Percentiles rank a stretch among this genome's conserved stretches.
These are phyloP conservation scores for Drosophila serrata DNA, from an alignment of 1,140 invertebrate genomes.

Conservation along the genomic window DNA sequence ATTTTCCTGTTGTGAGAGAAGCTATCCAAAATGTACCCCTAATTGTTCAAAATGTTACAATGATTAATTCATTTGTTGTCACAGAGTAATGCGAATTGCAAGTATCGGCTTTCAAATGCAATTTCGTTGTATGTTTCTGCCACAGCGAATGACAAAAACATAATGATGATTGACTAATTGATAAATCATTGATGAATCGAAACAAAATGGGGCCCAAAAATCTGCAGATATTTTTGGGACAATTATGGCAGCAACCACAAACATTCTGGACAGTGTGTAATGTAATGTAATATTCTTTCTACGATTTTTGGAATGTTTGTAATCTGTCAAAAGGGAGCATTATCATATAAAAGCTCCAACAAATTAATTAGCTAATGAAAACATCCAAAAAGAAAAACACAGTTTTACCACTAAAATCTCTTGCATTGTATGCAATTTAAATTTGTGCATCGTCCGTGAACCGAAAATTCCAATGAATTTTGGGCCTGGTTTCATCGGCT, in stretches of 20 bases:
- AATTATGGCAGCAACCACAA: conserved; percentile 5
- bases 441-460: conserved; percentile 18
- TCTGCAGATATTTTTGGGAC: not conserved
- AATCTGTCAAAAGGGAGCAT: not conserved
- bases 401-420: not conserved
- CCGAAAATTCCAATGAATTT: conserved; percentile 2
- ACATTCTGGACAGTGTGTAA: not conserved
- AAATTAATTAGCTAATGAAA: conserved; percentile 11
- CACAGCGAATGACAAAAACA: not conserved
- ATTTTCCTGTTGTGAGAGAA: not conserved
- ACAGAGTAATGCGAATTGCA: not conserved
- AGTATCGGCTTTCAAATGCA: not conserved
- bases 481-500: conserved; percentile 13
- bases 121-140: conserved; percentile 3
- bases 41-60: conserved; percentile 7
- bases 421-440: conserved; percentile 6
- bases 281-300: conserved; percentile 2
- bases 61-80: conserved; percentile 9
- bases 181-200: conserved; percentile 3
- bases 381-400: not conserved
- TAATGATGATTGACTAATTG: conserved; percentile 25
- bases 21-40: not conserved
- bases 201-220: not conserved
- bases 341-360: conserved; percentile 1
- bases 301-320: not conserved